Evolutionary conservation across 2,888 invertebrate genomes (phyloP), one percentile per base, ranked within the genome.

Genomic region (Nomada hirtipes): DNA sequence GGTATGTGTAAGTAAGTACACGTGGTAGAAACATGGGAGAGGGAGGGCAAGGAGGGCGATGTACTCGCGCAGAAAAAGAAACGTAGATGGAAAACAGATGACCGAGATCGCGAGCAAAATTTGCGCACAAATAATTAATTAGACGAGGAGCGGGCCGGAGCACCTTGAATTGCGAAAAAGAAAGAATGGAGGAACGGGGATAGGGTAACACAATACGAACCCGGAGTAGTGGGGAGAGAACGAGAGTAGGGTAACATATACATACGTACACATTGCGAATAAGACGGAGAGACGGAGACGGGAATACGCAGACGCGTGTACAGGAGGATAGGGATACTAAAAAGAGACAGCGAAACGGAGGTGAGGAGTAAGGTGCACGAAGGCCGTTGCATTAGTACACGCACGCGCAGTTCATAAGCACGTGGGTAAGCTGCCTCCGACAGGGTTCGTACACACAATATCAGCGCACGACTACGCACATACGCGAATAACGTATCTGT

Each of bases 351-450:
- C 2, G 57, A 23, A 20, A 23, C 2, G 23, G 57, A 20, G 53
- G 20, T 18, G 53, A 20, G 20, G 57, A 13, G 50, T 47, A 13
- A 55, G 29, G 76, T 52, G 78, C 55, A 73, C 77, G 86, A 88
- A 86, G 86, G 86, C 79, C 85, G 84, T 83, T 60, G 72, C 64
- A 67, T 76, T 79, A 85, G 76, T 78, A 84, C 36, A 85, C 87
- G 88, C 89, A 89, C 82, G 87, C 89, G 88, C 86, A 76, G 59
- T 55, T 68, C 67, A 52, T 36, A 52, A 86, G 69, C 87, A 88
- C 88, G 88, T 89, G 88, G 79, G 79, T 75, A 60, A 72, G 76
- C 73, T 55, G 76, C 71, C 79, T 76, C 76, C 71, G 63, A 76
- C 67, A 50, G 55, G 63, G 68, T 79, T 59, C 79, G 71, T 64